These are phyloP conservation scores for Karalla daura DNA, from an alignment of 2,797 vertebrate species.

Conservation along the genomic window DNA sequence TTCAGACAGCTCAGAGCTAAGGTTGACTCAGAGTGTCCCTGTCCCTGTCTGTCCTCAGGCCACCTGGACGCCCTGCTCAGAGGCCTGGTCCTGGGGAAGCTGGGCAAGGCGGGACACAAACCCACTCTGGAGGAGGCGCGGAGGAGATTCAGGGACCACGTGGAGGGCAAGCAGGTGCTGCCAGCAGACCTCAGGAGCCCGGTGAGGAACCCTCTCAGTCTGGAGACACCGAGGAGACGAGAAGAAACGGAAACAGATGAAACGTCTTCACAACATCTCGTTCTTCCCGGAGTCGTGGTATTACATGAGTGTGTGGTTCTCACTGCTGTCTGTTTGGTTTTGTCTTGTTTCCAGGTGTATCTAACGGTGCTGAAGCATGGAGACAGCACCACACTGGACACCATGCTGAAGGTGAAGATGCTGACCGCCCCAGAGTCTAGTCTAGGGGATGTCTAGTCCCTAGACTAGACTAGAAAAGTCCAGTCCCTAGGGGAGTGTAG, in stretches of 20 bases:
- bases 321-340: no score
- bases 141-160: slow-evolving; percentile 94
- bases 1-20: no score
- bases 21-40: no score
- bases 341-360: slow-evolving; percentile 86
- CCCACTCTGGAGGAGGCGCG: slow-evolving; percentile 95
- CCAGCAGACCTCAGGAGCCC: slow-evolving; percentile 96
- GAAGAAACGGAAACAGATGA: no score
- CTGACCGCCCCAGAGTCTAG: not conserved
- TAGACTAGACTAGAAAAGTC: no score
- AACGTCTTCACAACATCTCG: no score
- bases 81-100: slow-evolving; percentile 93
- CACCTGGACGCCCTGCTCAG: slow-evolving; percentile 95
- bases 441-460: no score
- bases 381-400: slow-evolving; percentile 91
- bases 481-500: no score
- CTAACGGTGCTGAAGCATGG: slow-evolving; percentile 96
- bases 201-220: slow-evolving; percentile 75
- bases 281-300: no score
- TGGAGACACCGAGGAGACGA: no score
- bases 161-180: slow-evolving; percentile 91
- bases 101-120: slow-evolving; percentile 97
- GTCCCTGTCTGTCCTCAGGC: slow-evolving; percentile 84
- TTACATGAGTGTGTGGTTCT: no score
- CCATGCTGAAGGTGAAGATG: slow-evolving; percentile 92